Base-by-base conservation (phyloP, 2,797 vertebrate genomes). In the Gadopsis marmoratus region DNA sequence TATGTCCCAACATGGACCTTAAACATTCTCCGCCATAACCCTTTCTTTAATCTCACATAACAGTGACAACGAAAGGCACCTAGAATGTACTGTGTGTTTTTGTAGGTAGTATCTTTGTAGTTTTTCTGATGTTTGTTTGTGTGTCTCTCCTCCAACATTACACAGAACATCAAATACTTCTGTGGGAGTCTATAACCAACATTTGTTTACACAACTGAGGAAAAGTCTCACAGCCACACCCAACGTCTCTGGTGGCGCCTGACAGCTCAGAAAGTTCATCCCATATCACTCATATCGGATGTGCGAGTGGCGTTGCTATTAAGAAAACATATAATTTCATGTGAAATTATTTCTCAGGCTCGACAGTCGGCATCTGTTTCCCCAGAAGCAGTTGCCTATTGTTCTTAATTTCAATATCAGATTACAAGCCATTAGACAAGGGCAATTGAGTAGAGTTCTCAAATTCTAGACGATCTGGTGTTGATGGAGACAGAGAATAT, bases 371-470 rank as follows among this genome's bases (percentile, higher is more conserved):
- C 71, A 85, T 81, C 59, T 84, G 72, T 84, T 88, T 80, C 70
- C 82, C 60, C 55, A 67, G 82, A 79, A 85, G 63, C 31, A 1
- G 33, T 37, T 83, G 74, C 76, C 84, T 72, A 89, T 90, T 89
- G 72, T 88, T 86, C 74, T 84, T 84, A 79, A 76, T 91, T 88
- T 89, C 83, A 75, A 74, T 85, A 79, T 81, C 56, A 76, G 72
- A 84, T 88, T 79, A 82, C 75, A 86, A 88, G 75, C 76, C 85
- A 90, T 92, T 92, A 90, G 87, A 90, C 74, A 82, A 77, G 82
- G 76, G 76, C 83, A 91, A 92, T 84, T 89, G 91, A 91, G 81
- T 89, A 82, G 76, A 76, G 87, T 73, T 91, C 89, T 92, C 91
- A 90, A 85, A 92, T 91, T 89, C 83, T 78, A 73, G 79, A 94